phyloP scores from a whole-genome alignment of 2,113 vertebrate genomes.

The Nerophis ophidion region DNA sequence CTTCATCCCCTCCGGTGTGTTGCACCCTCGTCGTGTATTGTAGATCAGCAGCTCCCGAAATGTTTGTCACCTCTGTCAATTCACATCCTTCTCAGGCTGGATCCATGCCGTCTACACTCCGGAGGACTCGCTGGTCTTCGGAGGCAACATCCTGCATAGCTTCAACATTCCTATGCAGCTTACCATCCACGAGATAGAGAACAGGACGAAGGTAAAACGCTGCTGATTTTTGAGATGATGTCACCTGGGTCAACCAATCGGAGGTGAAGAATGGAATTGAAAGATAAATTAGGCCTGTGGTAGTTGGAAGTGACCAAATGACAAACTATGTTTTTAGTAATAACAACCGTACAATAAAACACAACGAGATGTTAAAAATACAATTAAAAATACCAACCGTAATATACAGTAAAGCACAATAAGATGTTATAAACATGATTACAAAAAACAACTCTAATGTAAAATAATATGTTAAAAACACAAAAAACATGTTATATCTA shows the following conservation, averaged over 20 bases:
- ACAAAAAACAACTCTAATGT: too few relatives aligned
- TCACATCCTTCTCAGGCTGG: constrained; percentile 77
- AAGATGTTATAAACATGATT: too few relatives aligned
- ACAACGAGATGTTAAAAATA: background rate
- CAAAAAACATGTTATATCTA: too few relatives aligned
- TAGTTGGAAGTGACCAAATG: background rate
- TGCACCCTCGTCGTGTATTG: constrained; percentile 5
- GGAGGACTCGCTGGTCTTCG: constrained; percentile 92
- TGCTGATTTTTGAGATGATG: constrained; percentile 6
- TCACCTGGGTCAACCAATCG: background rate
- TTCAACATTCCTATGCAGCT: constrained; percentile 99
- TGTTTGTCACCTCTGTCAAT: background rate
- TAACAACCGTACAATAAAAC: too few relatives aligned
- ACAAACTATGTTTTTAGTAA: background rate
- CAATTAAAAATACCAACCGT: too few relatives aligned
- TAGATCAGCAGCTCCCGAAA: constrained; percentile 9
- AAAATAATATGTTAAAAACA: too few relatives aligned
- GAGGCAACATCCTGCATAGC: constrained; percentile 97
- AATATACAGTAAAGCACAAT: too few relatives aligned
- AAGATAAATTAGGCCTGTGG: background rate
- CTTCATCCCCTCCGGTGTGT: constrained; percentile 94
- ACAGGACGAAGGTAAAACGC: constrained; percentile 89
- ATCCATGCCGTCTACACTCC: constrained; percentile 97
- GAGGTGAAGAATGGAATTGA: background rate
- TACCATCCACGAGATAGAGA: constrained; percentile 92